Evolutionary conservation across 2,113 vertebrate genomes (phyloP), one percentile per base, ranked within the genome.

Genomic region (Colinus virginianus): DNA sequence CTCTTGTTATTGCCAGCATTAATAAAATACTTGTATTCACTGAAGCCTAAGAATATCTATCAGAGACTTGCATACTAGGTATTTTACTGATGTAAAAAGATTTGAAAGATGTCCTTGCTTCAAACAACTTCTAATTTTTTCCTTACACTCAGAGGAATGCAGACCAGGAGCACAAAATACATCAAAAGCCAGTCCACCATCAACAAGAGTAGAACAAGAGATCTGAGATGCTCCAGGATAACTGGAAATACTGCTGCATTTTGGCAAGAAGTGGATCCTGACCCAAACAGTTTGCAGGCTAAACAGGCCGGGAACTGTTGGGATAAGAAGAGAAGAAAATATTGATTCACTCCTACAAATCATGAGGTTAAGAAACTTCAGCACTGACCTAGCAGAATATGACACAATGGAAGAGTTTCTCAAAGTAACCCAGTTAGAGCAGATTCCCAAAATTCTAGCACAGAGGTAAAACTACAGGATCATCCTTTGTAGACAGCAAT

Each of bases 131-230:
- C 55, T 58, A 93, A 93, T 95, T 90, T 92, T 85, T 51, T 80
- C 71, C 22, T 78, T 78, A 40, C 43, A 75, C 84, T 32, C 87
- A 21, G 8, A 94, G 85, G 89, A 89, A 36, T 28, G 58, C 59
- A 63, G 70, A 84, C 59, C 49, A 90, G 87, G 79, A 92, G 72
- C 48, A 61, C 51, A 42, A 82, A 51, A 43, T 42, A 68, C 34
- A 63, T 89, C 68, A 91, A 93, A 93, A 66, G 28, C 38, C 82
- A 92, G 84, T 74, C 87, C 75, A 90, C 93, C 87, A 92, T 81
- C 84, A 90, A 90, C 78, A 74, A 30, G 34, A 40, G 75, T 43
- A 71, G 40, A n/a, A 21, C 30, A 45, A 71, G 49, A 95, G 87
- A 92, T 71, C 67, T 59, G 63, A 83, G 51, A 48, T 87, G 78